A percentile compares a stretch with the other conserved stretches of the same genome.
Conservation (phyloP, 2,797 vertebrate species). For the Crenichthys baileyi region DNA sequence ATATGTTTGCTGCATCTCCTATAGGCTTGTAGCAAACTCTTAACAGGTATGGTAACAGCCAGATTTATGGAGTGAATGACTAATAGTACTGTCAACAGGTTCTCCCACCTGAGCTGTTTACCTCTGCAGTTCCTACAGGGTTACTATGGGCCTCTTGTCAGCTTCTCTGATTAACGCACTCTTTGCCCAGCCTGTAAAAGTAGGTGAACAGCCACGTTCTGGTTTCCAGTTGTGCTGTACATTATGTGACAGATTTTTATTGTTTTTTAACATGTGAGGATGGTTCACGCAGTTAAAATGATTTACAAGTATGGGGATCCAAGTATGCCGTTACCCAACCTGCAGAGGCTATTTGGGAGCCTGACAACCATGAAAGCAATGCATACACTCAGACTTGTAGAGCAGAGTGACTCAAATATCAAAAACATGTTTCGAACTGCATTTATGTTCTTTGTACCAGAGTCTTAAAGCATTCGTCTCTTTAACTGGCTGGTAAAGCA, state of each 20-base stretch:
- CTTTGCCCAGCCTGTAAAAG: too few relatives aligned
- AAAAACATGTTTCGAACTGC: slow-evolving; percentile 45
- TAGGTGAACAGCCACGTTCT: too few relatives aligned
- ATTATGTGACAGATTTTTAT: too few relatives aligned
- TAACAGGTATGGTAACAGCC: too few relatives aligned
- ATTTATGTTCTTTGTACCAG: slow-evolving; percentile 30
- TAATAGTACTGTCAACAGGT: too few relatives aligned
- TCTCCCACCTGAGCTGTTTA: too few relatives aligned
- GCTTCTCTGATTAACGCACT: too few relatives aligned
- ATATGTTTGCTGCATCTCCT: too few relatives aligned
- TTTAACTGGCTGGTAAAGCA: not conserved
- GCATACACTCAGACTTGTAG: slow-evolving; percentile 13
- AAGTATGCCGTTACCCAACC: slow-evolving; percentile 59
- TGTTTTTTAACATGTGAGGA: slow-evolving; percentile 26
- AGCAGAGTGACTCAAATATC: slow-evolving; percentile 15
- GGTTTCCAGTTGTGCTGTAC: too few relatives aligned
- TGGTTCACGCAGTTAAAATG: slow-evolving; percentile 59
- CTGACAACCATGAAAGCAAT: slow-evolving; percentile 31
- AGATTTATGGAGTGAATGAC: too few relatives aligned
- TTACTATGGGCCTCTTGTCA: not conserved
- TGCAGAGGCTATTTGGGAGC: slow-evolving; percentile 49
- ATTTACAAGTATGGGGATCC: slow-evolving; percentile 42
- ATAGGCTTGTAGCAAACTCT: too few relatives aligned
- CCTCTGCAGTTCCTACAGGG: too few relatives aligned
- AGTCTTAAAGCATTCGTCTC: not conserved